These are phyloP conservation scores for Rhipidura dahli DNA, from an alignment of 2,113 vertebrate genomes.

Conservation along the genomic window DNA sequence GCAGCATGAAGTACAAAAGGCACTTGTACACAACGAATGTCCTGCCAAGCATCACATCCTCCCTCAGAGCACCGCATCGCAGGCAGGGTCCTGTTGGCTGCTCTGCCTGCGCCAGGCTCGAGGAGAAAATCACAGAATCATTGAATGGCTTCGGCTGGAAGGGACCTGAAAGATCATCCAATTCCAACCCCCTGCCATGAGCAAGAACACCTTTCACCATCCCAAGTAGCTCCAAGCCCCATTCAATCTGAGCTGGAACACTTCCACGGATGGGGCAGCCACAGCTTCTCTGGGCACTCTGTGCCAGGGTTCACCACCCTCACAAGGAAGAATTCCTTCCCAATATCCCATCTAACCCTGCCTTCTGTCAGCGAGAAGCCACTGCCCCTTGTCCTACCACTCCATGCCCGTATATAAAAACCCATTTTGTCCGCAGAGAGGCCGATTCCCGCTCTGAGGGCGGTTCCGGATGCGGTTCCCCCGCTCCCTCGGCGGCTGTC, in stretches of 20 bases:
- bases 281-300: background rate
- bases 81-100: background rate
- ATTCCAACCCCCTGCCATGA: background rate
- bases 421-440: background rate
- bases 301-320: background rate
- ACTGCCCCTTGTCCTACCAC: background rate
- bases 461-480: background rate
- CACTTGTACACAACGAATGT: background rate
- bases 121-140: background rate
- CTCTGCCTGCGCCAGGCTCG: background rate
- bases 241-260: background rate
- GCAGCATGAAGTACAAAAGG: slow-evolving; percentile 9
- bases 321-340: background rate
- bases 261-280: background rate
- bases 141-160: background rate
- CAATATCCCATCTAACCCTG: background rate
- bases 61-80: background rate
- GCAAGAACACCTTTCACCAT: background rate
- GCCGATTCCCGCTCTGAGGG: background rate
- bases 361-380: background rate
- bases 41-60: background rate
- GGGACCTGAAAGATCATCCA: background rate
- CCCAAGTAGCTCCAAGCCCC: rapidly evolving
- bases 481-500: background rate
- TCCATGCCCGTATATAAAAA: background rate